Evolutionary conservation across 2,888 invertebrate species (phyloP).

Genomic region (Phlogophora meticulosa): DNA sequence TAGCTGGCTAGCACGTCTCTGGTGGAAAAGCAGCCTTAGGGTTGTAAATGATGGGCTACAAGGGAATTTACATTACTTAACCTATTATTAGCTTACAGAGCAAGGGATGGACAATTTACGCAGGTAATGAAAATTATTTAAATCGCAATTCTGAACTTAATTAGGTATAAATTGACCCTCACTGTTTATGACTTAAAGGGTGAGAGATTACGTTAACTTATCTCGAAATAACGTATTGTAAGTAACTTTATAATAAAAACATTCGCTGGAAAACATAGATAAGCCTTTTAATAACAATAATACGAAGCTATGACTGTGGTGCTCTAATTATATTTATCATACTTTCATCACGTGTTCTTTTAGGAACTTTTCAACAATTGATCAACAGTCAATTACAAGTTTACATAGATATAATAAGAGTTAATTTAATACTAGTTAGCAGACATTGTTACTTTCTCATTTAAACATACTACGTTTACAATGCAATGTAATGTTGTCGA

Average conservation of each 20-base stretch:
- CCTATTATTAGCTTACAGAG: conserved; percentile 33
- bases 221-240: not conserved
- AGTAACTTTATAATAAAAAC: not conserved
- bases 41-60: not conserved
- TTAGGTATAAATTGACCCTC: conserved; percentile 9
- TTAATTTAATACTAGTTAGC: no score
- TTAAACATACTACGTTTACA: no score
- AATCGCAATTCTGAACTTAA: not conserved
- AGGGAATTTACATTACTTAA: not conserved
- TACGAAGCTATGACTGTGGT: not conserved
- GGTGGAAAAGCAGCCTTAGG: no score
- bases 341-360: no score
- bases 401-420: no score
- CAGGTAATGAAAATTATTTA: conserved; percentile 24
- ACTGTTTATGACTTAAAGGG: no score
- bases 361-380: no score
- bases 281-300: not conserved
- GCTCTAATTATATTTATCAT: not conserved
- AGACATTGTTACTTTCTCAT: no score
- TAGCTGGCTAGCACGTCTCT: no score
- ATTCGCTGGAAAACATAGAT: not conserved
- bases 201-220: not conserved
- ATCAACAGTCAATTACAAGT: no score
- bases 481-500: no score
- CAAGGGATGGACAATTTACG: conserved; percentile 12